These are phyloP conservation scores for Nephrotoma flavescens DNA, from an alignment of 2,888 invertebrate genomes.

Conservation along the genomic window DNA sequence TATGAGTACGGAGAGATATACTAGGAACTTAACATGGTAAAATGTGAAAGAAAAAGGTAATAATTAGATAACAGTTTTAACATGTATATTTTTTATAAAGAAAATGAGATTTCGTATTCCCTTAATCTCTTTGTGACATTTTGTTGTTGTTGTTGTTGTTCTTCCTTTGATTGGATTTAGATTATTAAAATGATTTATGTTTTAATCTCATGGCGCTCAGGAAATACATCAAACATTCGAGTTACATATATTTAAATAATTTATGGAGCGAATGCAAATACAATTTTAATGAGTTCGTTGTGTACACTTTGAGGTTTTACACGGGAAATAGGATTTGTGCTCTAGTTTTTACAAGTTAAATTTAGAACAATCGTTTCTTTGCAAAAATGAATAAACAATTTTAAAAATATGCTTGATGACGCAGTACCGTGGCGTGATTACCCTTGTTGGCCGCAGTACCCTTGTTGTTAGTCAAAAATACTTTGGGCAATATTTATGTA, in stretches of 20 bases:
- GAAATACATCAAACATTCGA: not conserved
- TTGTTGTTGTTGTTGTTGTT: not conserved
- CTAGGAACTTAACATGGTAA: not conserved
- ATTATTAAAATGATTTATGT: not conserved
- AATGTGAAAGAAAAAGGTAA: not conserved
- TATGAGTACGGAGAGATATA: not conserved
- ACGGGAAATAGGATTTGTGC: too few species aligned
- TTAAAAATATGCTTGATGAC: too few species aligned
- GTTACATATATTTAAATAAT: not conserved
- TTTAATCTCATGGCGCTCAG: not conserved
- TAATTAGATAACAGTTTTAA: not conserved
- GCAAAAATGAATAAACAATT: too few species aligned
- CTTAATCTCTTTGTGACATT: not conserved
- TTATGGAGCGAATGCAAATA: not conserved
- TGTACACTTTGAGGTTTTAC: too few species aligned
- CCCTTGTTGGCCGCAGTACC: too few species aligned
- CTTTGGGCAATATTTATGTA: too few species aligned
- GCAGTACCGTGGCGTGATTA: too few species aligned
- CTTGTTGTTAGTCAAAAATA: too few species aligned
- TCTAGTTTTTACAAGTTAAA: too few species aligned
- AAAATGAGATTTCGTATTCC: not conserved
- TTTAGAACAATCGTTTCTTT: too few species aligned
- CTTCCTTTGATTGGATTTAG: not conserved
- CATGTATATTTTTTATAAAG: not conserved
- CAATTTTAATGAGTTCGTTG: not conserved